Conservation (phyloP, 30 jellyfish, hydroid and myxozoan species). For the Nemopilema nomurai region DNA sequence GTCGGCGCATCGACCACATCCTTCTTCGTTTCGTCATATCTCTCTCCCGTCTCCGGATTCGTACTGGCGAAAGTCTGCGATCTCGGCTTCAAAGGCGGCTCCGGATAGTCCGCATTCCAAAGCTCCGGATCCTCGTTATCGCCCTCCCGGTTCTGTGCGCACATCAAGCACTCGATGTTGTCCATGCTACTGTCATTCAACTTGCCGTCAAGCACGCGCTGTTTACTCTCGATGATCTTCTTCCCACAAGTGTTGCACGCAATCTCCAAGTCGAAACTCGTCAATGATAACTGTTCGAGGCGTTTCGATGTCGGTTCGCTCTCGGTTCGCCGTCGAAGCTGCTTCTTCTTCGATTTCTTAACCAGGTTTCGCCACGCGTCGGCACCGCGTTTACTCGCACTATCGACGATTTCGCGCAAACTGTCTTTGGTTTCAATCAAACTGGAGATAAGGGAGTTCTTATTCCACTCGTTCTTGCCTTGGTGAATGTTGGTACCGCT, state of each 20-base stretch:
- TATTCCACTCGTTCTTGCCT: conserved; percentile 65
- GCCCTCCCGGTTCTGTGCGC: conserved; percentile 49
- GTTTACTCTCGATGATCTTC: conserved; percentile 85
- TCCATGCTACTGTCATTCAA: conserved; percentile 67
- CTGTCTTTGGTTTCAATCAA: conserved; percentile 84
- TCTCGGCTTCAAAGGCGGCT: conserved; percentile 8
- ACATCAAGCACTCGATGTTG: conserved; percentile 70
- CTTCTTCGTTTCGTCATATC: conserved; percentile 13
- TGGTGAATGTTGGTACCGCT: conserved; percentile 10
- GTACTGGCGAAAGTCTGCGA: conserved; percentile 37
- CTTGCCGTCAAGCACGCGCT: conserved; percentile 67
- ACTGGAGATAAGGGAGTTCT: conserved; percentile 76
- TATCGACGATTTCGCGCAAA: conserved; percentile 95
- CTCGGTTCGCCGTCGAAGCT: conserved; percentile 43
- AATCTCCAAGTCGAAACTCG: conserved; percentile 90
- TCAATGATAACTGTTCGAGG: conserved; percentile 10
- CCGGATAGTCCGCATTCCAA: conserved; percentile 48
- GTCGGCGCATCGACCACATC: conserved; percentile 52
- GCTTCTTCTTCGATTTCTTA: conserved; percentile 42
- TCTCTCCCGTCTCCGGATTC: conserved; percentile 56
- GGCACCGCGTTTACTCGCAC: conserved; percentile 90
- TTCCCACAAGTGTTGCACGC: conserved; percentile 93
- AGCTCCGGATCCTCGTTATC: conserved; percentile 43
- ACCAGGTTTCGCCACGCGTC: conserved; percentile 85
- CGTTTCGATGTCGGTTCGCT: conserved; percentile 50